Conservation (phyloP, 1,140 invertebrate genomes). For the Trachymyrmex septentrionalis region DNA sequence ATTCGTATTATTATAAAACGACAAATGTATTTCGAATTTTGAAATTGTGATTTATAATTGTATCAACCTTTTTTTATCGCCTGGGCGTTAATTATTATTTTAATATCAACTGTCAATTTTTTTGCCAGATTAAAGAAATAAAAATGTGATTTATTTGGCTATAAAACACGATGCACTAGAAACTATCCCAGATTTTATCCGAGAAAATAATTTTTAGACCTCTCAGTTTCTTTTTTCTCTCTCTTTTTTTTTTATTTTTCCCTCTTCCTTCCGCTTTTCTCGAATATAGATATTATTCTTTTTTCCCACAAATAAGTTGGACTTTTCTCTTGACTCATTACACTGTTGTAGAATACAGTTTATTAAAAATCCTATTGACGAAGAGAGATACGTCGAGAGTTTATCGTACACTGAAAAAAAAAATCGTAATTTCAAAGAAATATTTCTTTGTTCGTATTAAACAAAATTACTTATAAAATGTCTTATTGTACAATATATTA, state of each 20-base stretch:
- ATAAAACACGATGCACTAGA: background rate
- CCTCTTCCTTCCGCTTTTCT: background rate
- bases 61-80: background rate
- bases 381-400: conserved; percentile 35
- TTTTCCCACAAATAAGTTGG: background rate
- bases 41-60: background rate
- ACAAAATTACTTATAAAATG: too few species aligned
- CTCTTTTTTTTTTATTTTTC: background rate
- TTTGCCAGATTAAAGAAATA: background rate
- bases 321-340: conserved; percentile 28
- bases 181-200: background rate
- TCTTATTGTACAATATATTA: too few species aligned
- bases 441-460: too few species aligned
- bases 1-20: background rate
- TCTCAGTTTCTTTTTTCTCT: background rate
- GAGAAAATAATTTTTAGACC: background rate
- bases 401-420: background rate
- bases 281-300: conserved; percentile 27
- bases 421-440: too few species aligned
- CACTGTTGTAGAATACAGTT: conserved; percentile 8
- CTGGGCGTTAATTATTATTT: background rate
- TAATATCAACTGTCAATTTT: background rate
- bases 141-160: conserved; percentile 9
- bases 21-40: background rate
- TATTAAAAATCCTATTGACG: conserved; percentile 25